Evolutionary conservation across 1,140 invertebrate species (phyloP), one percentile per base, ranked within the genome.

Genomic region (Drosophila bipectinata): DNA sequence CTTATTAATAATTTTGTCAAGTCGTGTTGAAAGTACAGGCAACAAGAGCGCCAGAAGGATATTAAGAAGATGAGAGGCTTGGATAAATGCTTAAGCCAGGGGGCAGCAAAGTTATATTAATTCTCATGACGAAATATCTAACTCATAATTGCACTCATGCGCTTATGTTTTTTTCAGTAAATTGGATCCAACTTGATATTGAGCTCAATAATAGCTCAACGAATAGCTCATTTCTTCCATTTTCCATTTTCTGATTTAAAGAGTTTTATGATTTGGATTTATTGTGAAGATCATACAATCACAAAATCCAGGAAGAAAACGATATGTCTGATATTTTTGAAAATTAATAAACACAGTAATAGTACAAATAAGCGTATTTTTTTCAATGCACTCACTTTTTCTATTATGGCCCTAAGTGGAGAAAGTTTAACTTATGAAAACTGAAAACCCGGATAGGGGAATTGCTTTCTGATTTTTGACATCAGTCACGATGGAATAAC

Each of bases 1-100:
- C 79, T 83, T 83, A 83, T 83, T 83, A 83, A 83, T 83, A 84
- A 79, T 84, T 83, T 76, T 68, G 79, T 83, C 76, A 79, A 83
- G 60, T 79, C 39, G 57, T 60, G 57, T 55, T 73, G 71, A 48
- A 62, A 73, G 58, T 34, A 55, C 32, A 52, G 51, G 59, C 37
- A 68, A 57, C 39, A 59, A 51, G 15, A 71, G 47, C 24, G 34
- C 18, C 14, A 15, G 12, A 21, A 18, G 14, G 59, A 12, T 8
- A 67, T 64, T 51, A 64, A 45, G 18, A n/a, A n/a, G 4, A 48
- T 53, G 58, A 53, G 18, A 28, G 58, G 14, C 21, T n/a, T 48
- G 21, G 8, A 24, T 39, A n/a, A 48, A 48, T 64, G 10, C n/a
- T 24, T 51, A 32, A 14, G 63, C 59, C 60, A 15, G 37, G n/a